A percentile compares a stretch with the other conserved stretches of the same genome.
Conservation (phyloP, 1,140 invertebrate species). For the Neodiprion fabricii region DNA sequence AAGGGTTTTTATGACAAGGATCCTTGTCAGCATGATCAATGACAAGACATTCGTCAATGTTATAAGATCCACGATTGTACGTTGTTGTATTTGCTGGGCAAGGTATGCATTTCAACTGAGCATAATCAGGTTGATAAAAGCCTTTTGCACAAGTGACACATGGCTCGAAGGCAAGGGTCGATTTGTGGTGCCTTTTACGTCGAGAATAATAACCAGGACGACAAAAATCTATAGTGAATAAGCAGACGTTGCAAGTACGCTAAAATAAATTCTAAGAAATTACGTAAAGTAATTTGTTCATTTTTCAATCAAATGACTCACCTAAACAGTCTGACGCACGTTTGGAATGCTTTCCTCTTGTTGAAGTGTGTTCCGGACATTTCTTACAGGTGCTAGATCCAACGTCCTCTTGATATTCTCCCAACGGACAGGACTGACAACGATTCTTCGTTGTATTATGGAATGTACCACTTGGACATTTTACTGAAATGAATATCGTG, state of each 20-base stretch:
- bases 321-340: constrained; percentile 67
- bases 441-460: constrained; percentile 62
- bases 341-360: constrained; percentile 64
- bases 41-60: constrained; percentile 58
- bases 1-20: constrained; percentile 51
- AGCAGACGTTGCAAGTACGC: background rate
- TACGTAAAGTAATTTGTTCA: constrained; percentile 13
- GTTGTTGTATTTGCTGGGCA: constrained; percentile 69
- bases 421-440: constrained; percentile 67
- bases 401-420: constrained; percentile 67
- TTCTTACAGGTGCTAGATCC: constrained; percentile 65
- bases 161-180: constrained; percentile 38
- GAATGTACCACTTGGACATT: constrained; percentile 73
- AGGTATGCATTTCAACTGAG: constrained; percentile 61
- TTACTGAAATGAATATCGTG: constrained; percentile 56
- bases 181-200: constrained; percentile 34
- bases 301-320: constrained; percentile 40
- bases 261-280: constrained; percentile 16
- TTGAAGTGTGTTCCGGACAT: constrained; percentile 70
- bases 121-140: constrained; percentile 67
- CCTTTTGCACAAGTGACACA: constrained; percentile 70
- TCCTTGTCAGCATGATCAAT: constrained; percentile 42
- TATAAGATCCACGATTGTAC: constrained; percentile 55
- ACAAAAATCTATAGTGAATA: constrained; percentile 36
- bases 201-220: constrained; percentile 44